Percentiles rank a stretch among this genome's conserved stretches.
phyloP scores from a whole-genome alignment of 2,797 vertebrate species.

The Otolemur crassicaudatus region DNA sequence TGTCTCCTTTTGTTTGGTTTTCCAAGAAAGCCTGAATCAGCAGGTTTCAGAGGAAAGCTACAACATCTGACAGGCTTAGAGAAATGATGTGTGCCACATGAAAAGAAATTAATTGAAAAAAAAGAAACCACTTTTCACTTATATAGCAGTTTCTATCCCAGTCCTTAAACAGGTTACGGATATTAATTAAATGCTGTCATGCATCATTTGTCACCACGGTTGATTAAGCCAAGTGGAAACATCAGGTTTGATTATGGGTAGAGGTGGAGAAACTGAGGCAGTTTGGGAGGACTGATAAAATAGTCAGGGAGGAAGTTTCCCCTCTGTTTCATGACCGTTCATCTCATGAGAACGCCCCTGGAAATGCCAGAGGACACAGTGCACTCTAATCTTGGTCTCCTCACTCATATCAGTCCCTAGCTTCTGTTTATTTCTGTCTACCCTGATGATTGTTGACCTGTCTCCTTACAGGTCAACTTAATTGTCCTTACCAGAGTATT shows the following conservation, averaged over 20 bases:
- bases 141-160: conserved; percentile 73
- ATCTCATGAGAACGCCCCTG: background rate
- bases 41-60: conserved; percentile 54
- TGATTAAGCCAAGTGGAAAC: conserved; percentile 13
- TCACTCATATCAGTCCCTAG: too few species aligned
- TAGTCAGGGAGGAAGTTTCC: background rate
- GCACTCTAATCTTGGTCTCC: background rate
- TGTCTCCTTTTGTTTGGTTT: conserved; percentile 71
- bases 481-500: background rate
- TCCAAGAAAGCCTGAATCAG: conserved; percentile 68
- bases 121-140: conserved; percentile 74
- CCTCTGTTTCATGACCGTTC: background rate
- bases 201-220: conserved; percentile 15
- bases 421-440: background rate
- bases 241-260: background rate
- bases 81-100: conserved; percentile 75
- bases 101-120: conserved; percentile 76
- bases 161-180: conserved; percentile 53
- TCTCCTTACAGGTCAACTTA: background rate
- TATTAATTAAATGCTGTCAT: conserved; percentile 69
- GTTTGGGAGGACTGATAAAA: background rate
- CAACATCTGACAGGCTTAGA: conserved; percentile 72
- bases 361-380: background rate
- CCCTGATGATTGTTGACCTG: background rate
- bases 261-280: conserved; percentile 39